Evolutionary conservation across 2,888 invertebrate species (phyloP).

Genomic region (Ctenicera cuprea): DNA sequence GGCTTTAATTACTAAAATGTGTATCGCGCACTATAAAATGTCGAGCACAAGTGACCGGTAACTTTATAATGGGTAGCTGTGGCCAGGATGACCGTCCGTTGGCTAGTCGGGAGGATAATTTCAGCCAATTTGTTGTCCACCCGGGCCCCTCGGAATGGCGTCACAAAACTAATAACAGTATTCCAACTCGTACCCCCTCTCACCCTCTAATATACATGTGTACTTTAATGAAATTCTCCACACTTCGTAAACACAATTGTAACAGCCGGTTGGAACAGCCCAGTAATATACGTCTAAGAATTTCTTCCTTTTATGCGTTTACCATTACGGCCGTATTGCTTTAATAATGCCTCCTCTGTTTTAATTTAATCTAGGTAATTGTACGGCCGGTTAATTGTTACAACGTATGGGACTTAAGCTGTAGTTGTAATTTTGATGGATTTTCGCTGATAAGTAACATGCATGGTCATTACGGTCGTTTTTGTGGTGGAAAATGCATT

Average conservation of each 20-base stretch:
- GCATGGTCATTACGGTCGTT: constrained; percentile 20
- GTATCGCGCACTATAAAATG: constrained; percentile 38
- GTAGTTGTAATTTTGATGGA: constrained; percentile 38
- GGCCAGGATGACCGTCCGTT: constrained; percentile 47
- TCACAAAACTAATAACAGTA: constrained; percentile 68
- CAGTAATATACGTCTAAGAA: constrained; percentile 43
- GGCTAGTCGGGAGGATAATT: constrained; percentile 62
- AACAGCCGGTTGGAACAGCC: constrained; percentile 58
- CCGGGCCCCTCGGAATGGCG: constrained; percentile 61
- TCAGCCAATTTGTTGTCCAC: constrained; percentile 66
- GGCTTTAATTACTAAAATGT: constrained; percentile 44
- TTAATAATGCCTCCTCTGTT: constrained; percentile 36
- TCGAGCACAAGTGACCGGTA: constrained; percentile 43
- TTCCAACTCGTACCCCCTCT: constrained; percentile 48
- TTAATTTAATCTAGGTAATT: constrained; percentile 47
- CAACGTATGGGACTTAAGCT: constrained; percentile 20
- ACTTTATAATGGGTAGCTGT: constrained; percentile 46
- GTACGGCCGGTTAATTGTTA: constrained; percentile 39
- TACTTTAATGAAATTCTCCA: constrained; percentile 66
- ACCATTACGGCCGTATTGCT: constrained; percentile 14
- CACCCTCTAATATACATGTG: constrained; percentile 62
- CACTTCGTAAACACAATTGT: constrained; percentile 65
- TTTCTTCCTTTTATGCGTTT: constrained; percentile 34
- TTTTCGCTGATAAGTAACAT: constrained; percentile 21
- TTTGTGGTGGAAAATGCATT: constrained; percentile 20